Evolutionary conservation across 2,797 vertebrate species (phyloP), one percentile per base, ranked within the genome.

Genomic region (Hydrolagus colliei): DNA sequence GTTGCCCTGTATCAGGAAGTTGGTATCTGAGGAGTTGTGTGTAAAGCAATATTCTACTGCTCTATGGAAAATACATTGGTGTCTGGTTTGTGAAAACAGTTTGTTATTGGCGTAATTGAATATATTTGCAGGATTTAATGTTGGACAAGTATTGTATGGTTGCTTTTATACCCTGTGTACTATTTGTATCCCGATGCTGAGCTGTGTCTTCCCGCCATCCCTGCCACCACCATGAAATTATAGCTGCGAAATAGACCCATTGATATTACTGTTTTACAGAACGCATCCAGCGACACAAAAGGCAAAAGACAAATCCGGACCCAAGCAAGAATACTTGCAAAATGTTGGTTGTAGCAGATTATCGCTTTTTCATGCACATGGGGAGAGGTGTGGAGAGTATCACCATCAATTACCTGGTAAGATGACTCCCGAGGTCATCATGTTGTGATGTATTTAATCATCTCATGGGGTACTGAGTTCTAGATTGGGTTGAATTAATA

Each of bases 391-490:
- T 98, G 86, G 97, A 99, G 93, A 99, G 98, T 72, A 96, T 97
- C 72, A 99, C 98, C 0, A 96, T 98, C 85, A 99, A 99, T 90
- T 99, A 99, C 89, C 91, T 99, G 92, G 98, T 98, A 87, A 91
- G 95, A 88, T 86, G 18, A 9, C 27, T 52, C 9, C 13, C 14
- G 35, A 18, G 79, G 20, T 68, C 7, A 80, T 27, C 65, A 80
- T 7, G 9, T 80, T 80, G 6, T 52, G 41, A 52, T 52, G 41
- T 52, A 52, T 52, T 52, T 52, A 52, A 52, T 52, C 6, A 52
- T 52, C 41, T 52, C 6, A 52, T 52, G 41, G 41, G 6, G 41
- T 52, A 52, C 41, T 52, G 41, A 52, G 41, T 52, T 52, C 41
- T 52, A 52, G 41, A 52, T 52, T 52, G 41, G 41, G 41, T 52